Percentiles rank a stretch among this genome's conserved stretches.
phyloP scores from a whole-genome alignment of 1,140 invertebrate genomes.

The Homarus americanus region DNA sequence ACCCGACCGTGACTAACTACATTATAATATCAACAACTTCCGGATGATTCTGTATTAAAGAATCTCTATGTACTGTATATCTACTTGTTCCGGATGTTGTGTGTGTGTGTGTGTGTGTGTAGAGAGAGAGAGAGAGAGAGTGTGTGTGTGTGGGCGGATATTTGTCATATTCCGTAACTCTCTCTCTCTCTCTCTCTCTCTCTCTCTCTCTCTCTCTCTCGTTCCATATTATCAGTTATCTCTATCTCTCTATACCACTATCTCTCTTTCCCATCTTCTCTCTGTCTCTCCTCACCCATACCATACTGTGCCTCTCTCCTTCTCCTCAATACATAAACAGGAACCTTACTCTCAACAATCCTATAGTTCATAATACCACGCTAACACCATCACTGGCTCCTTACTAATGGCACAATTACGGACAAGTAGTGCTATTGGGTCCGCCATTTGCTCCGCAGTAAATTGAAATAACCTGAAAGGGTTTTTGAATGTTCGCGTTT shows the following conservation, averaged over 20 bases:
- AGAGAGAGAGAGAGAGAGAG: no score
- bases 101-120: no score
- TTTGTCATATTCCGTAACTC: background rate
- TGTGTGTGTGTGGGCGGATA: no score
- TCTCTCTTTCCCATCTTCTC: background rate
- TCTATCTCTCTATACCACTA: background rate
- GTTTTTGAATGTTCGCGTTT: background rate
- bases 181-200: background rate
- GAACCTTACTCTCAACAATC: background rate
- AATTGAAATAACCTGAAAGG: background rate
- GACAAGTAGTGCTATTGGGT: background rate
- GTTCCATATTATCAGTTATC: background rate
- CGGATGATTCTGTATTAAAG: no score
- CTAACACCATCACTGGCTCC: background rate
- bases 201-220: background rate
- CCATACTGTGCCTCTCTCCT: background rate
- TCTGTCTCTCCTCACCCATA: no score
- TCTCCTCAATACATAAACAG: background rate
- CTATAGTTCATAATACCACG: background rate
- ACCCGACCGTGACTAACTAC: no score
- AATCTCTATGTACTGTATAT: no score
- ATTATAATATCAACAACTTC: no score
- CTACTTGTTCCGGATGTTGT: background rate
- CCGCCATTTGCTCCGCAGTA: background rate
- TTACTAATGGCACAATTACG: background rate